Conservation (phyloP, 2,113 vertebrate genomes). For the Salminus brasiliensis region DNA sequence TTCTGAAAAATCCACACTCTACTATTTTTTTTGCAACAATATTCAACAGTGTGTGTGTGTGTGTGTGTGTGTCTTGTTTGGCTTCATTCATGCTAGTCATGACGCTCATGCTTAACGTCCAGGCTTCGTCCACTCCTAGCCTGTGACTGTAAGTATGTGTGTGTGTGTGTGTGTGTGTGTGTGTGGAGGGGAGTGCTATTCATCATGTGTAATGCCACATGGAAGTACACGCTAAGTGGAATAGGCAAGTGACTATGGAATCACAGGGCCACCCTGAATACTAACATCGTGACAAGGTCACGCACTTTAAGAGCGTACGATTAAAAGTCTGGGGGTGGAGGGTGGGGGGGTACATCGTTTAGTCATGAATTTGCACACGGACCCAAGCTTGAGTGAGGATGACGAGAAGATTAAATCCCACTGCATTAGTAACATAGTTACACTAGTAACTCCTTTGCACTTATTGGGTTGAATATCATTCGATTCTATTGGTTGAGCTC, state of each 20-base stretch:
- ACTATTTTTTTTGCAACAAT: no score
- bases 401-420: not conserved
- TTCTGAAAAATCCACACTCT: no score
- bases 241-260: conserved; percentile 2
- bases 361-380: not conserved
- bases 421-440: not conserved
- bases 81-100: not conserved
- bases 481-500: no score
- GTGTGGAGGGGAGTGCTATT: not conserved
- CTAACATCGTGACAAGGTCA: not conserved
- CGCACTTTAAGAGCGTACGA: no score
- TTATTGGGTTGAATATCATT: not conserved
- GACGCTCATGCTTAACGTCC: not conserved
- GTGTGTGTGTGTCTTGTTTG: not conserved
- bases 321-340: no score
- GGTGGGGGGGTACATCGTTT: no score
- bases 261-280: not conserved
- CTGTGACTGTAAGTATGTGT: not conserved
- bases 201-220: not conserved
- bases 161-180: conserved; percentile 8
- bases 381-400: not conserved
- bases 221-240: not conserved
- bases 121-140: not conserved
- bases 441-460: not conserved
- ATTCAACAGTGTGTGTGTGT: not conserved